Evolutionary conservation across 2,888 invertebrate species (phyloP).

Genomic region (Tipula vernalis): DNA sequence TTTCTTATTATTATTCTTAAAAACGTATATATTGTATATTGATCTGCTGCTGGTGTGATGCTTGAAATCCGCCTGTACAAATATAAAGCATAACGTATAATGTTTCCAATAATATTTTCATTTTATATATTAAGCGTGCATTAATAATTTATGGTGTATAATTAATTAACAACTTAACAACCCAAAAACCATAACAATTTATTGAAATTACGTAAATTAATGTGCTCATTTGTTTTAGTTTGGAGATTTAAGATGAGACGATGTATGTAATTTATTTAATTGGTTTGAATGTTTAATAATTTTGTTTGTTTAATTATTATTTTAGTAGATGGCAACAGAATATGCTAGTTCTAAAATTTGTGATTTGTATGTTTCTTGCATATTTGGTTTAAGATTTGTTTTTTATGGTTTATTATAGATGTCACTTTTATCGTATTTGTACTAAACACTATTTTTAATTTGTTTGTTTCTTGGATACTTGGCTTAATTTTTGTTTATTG

Average conservation of each 20-base stretch:
- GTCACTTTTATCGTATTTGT: not conserved
- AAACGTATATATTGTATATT: not conserved
- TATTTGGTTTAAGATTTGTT: not conserved
- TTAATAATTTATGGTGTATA: not conserved
- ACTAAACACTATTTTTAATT: not conserved
- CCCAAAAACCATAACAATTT: not conserved
- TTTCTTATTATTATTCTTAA: not conserved
- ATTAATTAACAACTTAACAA: not conserved
- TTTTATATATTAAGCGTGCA: not conserved
- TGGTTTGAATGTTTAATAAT: not conserved
- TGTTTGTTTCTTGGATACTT: not conserved
- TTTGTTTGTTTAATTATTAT: not conserved
- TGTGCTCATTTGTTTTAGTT: not conserved
- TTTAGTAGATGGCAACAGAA: not conserved
- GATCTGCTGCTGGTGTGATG: not conserved
- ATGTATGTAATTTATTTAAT: not conserved
- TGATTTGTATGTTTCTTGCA: not conserved
- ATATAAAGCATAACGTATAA: not conserved
- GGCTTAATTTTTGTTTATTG: not conserved
- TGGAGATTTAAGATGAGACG: not conserved
- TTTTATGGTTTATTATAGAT: not conserved
- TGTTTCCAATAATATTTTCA: not conserved
- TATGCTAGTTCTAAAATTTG: not conserved
- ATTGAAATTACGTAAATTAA: not conserved
- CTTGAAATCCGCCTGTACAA: not conserved